Percentiles rank a stretch among this genome's conserved stretches.
phyloP scores from a whole-genome alignment of 2,113 vertebrate species.

The Nibea albiflora region DNA sequence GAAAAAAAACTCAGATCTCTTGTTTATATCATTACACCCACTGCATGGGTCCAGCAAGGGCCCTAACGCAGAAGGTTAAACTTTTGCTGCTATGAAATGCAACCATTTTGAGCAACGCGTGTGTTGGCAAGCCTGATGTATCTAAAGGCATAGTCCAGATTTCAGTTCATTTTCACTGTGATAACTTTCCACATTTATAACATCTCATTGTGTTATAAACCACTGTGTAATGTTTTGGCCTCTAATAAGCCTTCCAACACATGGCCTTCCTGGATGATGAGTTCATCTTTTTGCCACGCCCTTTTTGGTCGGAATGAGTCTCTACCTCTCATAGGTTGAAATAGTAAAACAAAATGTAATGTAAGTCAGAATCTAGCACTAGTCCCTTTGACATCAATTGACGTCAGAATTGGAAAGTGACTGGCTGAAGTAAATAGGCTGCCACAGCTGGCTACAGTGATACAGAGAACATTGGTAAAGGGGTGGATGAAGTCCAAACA shows the following conservation, averaged over 20 bases:
- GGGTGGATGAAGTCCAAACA: neutral
- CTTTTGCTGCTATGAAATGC: neutral
- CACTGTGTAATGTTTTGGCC: neutral
- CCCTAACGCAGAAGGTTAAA: neutral
- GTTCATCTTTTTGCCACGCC: neutral
- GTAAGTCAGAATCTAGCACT: neutral
- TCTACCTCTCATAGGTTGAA: neutral
- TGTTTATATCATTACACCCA: neutral
- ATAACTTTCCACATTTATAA: neutral
- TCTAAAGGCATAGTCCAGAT: no score
- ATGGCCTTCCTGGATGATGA: neutral
- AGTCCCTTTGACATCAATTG: neutral
- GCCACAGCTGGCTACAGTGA: neutral
- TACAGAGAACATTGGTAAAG: neutral
- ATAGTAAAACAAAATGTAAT: neutral
- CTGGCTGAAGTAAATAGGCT: neutral
- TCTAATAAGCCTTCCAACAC: neutral
- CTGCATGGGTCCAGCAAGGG: no score
- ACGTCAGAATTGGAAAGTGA: neutral
- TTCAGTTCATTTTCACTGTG: neutral
- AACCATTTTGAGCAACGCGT: neutral
- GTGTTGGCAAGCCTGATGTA: no score
- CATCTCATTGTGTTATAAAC: neutral
- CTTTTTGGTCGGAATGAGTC: neutral
- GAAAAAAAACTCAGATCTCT: no score